Evolutionary conservation across 2,888 invertebrate genomes (phyloP), one percentile per base, ranked within the genome.

Genomic region (Phengaris alcon): DNA sequence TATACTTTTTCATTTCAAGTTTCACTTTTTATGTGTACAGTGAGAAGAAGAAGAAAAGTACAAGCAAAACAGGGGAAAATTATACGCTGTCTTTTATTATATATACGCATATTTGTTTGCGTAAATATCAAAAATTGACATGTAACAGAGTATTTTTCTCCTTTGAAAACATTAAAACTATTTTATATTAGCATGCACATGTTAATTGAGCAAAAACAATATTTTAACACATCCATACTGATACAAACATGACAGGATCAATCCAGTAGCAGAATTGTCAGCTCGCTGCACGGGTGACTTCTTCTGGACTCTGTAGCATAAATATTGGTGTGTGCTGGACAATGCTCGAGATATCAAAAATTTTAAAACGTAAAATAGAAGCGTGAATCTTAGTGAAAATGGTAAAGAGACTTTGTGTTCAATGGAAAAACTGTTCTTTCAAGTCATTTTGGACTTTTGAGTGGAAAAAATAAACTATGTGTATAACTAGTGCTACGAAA

Each of bases 191-290:
- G 72, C 72, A 35, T 52, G 13, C 12, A 52, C 52, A 8, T 35
- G 51, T 54, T 72, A 72, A 72, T 54, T 72, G 52, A 72, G 52
- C 35, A 54, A 72, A 72, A 70, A 70, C 51, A 54, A 10, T 15
- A 6, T 52, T 52, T 51, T 54, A 72, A 72, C 72, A 72, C 72
- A 64, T 75, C 54, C 69, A 74, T 72, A 57, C 64, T 64, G 35
- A 64, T 64, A 64, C 35, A 64, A 35, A 35, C 2, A 44, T 35
- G 64, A 64, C 64, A 13, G 35, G 13, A 64, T 64, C 12, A 5
- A 64, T 64, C 64, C 35, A 64, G 64, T 64, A 64, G 35, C 35
- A 5, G 64, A 64, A 44, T 64, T 1, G 35, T 64, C 35, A 35
- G 35, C 64, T 64, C 64, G 12, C 3, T 44, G 64, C 35, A 64